These are phyloP conservation scores for Zaprionus ghesquierei DNA, from an alignment of 1,140 invertebrate species.

Conservation along the genomic window DNA sequence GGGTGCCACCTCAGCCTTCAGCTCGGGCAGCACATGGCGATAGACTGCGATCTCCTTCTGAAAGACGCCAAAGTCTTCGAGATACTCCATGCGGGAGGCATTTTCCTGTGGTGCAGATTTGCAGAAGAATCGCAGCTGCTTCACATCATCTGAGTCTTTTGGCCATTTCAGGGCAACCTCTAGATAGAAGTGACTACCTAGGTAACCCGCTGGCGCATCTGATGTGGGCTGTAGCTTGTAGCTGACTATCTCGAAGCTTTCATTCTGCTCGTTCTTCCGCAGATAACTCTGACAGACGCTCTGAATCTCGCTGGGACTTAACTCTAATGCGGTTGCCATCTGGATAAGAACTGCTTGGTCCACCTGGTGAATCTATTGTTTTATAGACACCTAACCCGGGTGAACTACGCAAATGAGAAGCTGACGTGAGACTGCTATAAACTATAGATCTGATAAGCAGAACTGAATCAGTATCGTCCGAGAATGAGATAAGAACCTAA, in stretches of 20 bases:
- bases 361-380: neutral
- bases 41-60: conserved; percentile 83
- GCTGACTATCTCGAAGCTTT: conserved; percentile 58
- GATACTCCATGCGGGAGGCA: conserved; percentile 75
- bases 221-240: conserved; percentile 60
- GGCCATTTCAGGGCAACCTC: conserved; percentile 36
- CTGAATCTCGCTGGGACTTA: conserved; percentile 82
- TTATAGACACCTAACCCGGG: conserved; percentile 30
- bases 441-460: conserved; percentile 32
- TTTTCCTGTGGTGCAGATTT: conserved; percentile 83
- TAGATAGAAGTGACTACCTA: conserved; percentile 83
- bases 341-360: conserved; percentile 44
- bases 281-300: conserved; percentile 82
- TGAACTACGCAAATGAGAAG: neutral
- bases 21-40: conserved; percentile 78
- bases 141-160: conserved; percentile 23
- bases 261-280: conserved; percentile 62
- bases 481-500: neutral
- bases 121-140: conserved; percentile 82
- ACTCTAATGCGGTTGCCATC: conserved; percentile 83
- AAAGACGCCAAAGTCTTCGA: conserved; percentile 83
- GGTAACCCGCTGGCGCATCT: conserved; percentile 83
- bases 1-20: conserved; percentile 62
- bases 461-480: neutral
- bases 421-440: conserved; percentile 30